Percentiles rank a stretch among this genome's conserved stretches.
phyloP scores from a whole-genome alignment of 92 coral and sea anemone species.

The Porites lobata region DNA sequence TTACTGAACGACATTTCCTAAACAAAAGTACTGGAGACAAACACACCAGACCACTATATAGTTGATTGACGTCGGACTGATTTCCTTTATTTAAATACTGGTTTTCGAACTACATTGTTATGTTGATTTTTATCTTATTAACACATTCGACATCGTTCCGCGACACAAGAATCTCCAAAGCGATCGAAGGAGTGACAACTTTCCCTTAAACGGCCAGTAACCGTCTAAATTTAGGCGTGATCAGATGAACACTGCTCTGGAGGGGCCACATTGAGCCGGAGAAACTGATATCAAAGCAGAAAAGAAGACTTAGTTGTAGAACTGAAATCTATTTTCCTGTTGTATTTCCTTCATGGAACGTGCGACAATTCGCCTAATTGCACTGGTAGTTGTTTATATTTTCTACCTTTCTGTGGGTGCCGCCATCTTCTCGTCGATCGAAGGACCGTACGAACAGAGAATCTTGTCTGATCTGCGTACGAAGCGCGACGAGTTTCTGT shows the following conservation, averaged over 20 bases:
- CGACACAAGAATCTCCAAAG: constrained; percentile 28
- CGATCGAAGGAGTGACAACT: constrained; percentile 22
- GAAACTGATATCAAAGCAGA: not conserved
- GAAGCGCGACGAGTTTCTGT: constrained; percentile 85
- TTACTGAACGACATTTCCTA: not conserved
- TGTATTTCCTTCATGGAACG: constrained; percentile 74
- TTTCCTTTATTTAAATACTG: not conserved
- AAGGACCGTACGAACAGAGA: constrained; percentile 92
- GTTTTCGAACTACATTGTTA: constrained; percentile 17
- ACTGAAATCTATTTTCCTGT: not conserved
- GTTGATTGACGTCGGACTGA: not conserved
- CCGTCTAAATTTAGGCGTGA: constrained; percentile 53
- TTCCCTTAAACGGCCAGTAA: constrained; percentile 8
- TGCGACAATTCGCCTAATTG: constrained; percentile 85
- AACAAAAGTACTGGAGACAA: not conserved
- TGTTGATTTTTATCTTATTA: constrained; percentile 33
- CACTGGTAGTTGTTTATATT: constrained; percentile 81
- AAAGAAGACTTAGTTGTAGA: not conserved
- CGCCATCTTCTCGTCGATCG: constrained; percentile 97
- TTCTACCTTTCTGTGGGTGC: constrained; percentile 96
- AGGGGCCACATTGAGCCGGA: not conserved
- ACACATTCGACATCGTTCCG: constrained; percentile 2
- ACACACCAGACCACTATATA: not conserved
- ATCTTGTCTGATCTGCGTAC: constrained; percentile 73
- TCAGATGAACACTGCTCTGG: constrained; percentile 6